Percentiles rank a stretch among this genome's conserved stretches.
Conservation (phyloP, 1,140 invertebrate genomes). For the Drosophila athabasca region DNA sequence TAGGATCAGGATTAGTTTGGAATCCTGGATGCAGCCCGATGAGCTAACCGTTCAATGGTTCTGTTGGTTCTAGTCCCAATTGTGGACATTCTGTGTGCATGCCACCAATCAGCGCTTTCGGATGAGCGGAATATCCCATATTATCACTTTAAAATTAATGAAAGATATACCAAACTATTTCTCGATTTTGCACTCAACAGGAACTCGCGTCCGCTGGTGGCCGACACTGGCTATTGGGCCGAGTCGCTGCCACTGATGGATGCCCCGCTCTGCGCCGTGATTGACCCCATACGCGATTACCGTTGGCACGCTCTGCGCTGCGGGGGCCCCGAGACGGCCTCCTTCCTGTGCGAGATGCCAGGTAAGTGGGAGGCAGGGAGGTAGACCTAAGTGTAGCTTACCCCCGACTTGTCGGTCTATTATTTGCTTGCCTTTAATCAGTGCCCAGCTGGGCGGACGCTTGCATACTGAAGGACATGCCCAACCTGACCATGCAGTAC, state of each 20-base stretch:
- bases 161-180: too few relatives aligned
- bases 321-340: conserved; percentile 89
- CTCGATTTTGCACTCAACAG: conserved; percentile 29
- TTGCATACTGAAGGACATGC: conserved; percentile 88
- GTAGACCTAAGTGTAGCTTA: too few relatives aligned
- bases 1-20: too few relatives aligned
- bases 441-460: conserved; percentile 88
- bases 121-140: too few relatives aligned
- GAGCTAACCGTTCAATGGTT: too few relatives aligned
- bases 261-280: conserved; percentile 87
- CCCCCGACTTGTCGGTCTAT: too few relatives aligned
- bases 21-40: too few relatives aligned
- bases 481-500: conserved; percentile 88
- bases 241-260: conserved; percentile 84
- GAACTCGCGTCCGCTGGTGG: conserved; percentile 85
- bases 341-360: conserved; percentile 90
- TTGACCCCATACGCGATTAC: conserved; percentile 88
- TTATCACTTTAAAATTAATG: too few relatives aligned
- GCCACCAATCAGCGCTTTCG: too few relatives aligned
- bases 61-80: too few relatives aligned
- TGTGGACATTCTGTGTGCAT: too few relatives aligned
- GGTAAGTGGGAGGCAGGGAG: conserved; percentile 83
- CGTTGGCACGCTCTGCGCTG: conserved; percentile 89
- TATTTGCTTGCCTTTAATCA: conserved; percentile 58
- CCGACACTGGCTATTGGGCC: conserved; percentile 87